Base-by-base conservation (phyloP, 2,797 vertebrate genomes). In the Anguilla obscura region DNA sequence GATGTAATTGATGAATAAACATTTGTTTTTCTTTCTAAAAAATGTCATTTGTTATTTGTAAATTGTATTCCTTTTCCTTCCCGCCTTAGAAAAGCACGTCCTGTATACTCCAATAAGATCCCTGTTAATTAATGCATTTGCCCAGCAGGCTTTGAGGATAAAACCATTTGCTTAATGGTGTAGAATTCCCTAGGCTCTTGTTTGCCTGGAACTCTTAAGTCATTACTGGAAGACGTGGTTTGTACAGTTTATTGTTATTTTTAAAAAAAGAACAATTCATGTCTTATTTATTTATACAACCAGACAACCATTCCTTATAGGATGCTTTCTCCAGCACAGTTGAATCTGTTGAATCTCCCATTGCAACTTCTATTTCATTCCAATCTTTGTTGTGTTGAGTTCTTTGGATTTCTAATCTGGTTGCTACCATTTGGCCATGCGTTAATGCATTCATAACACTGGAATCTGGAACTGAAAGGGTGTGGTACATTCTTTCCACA, bases 151-250 rank as follows among this genome's bases (percentile, higher is more conserved):
- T 69, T 18, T 76, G 74, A 45, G 79, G 80, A 84, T 87, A 69
- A 87, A 82, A 66, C 82, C 80, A 87, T 82, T 84, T 84, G 60
- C 56, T 84, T 87, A 84, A 83, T 84, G 58, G 80, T 40, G 45
- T 58, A 8, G n/a, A 69, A 84, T 69, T 82, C 86, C 48, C n/a
- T 45, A 27, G 56, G 36, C 21, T 76, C 33, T 83, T 87, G 45
- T 84, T 48, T 84, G 40, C 45, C 60, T 52, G 76, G 76, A 82
- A 16, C 24, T 79, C 27, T 52, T 30, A 84, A 87, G 40, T n/a
- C 14, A 33, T 83, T 45, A 83, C 79, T 50, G 79, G 27, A 87
- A 87, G 60, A 3, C 21, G n/a, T 83, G 76, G 56, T 50, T 40
- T 40, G 74, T 76, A 76, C 16, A 16, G 36, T 74, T 14, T 36